Percentiles rank a stretch among this genome's conserved stretches.
These are phyloP conservation scores for Xenopus petersii DNA, from an alignment of 2,797 vertebrate genomes.

Conservation along the genomic window DNA sequence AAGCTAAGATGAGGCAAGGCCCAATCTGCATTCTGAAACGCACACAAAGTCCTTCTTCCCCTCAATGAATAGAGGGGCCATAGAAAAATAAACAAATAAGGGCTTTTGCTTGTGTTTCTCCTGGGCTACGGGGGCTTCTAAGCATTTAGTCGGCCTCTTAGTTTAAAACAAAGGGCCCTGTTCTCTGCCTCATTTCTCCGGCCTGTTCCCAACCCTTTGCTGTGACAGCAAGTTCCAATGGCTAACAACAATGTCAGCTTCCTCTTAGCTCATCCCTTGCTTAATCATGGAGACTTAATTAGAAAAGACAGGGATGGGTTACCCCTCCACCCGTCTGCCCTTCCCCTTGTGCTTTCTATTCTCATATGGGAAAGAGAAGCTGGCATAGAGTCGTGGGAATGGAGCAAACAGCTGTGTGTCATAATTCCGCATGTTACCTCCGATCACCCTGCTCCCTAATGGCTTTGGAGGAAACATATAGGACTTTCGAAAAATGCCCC, in stretches of 20 bases:
- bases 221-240: conserved; percentile 25
- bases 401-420: conserved; percentile 44
- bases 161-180: conserved; percentile 25
- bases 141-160: conserved; percentile 8
- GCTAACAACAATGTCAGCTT: conserved; percentile 29
- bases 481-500: conserved; percentile 48
- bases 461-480: conserved; percentile 48
- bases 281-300: conserved; percentile 28
- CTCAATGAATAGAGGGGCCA: conserved; percentile 10
- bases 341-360: conserved; percentile 27
- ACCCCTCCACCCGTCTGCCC: conserved; percentile 23
- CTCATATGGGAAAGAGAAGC: conserved; percentile 20
- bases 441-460: conserved; percentile 25
- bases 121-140: conserved; percentile 2
- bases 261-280: conserved; percentile 25
- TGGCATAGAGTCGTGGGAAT: conserved; percentile 41
- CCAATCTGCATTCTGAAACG: conserved; percentile 20
- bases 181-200: conserved; percentile 1
- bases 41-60: conserved; percentile 16
- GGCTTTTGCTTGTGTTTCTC: conserved; percentile 20
- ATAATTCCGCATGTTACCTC: conserved; percentile 35
- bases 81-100: conserved; percentile 25
- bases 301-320: conserved; percentile 27
- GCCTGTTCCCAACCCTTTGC: conserved; percentile 28
- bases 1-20: conserved; percentile 19